Conservation (phyloP, 2,113 vertebrate genomes). For the Aldabrachelys gigantea region DNA sequence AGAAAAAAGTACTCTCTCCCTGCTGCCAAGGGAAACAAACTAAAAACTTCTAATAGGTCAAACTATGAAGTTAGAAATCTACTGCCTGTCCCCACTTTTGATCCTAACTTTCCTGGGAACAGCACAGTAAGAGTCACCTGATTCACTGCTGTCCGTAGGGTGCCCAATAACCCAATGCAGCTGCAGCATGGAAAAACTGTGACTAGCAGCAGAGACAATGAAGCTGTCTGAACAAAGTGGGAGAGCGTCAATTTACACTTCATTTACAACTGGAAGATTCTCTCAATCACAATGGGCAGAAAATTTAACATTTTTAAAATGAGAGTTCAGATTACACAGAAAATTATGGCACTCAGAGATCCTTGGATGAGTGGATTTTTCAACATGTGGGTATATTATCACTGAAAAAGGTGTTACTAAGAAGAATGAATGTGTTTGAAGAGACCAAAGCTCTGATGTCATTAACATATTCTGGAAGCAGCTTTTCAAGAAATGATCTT, state of each 20-base stretch:
- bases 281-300: neutral
- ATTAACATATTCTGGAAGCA: constrained; percentile 20
- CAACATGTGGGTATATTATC: neutral
- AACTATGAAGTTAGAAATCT: neutral
- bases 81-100: neutral
- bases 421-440: neutral
- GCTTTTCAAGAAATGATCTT: constrained; percentile 39
- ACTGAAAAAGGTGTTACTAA: fast-evolving
- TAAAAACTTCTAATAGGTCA: neutral
- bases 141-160: too few relatives aligned
- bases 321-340: neutral
- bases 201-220: fast-evolving
- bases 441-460: neutral
- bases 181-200: neutral
- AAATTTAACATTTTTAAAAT: neutral
- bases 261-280: neutral
- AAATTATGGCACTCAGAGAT: neutral
- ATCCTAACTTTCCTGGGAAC: neutral
- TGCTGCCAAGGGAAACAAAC: constrained; percentile 29
- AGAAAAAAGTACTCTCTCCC: neutral
- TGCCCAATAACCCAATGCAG: fast-evolving
- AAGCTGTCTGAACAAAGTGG: neutral
- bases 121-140: fast-evolving
- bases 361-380: neutral
- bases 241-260: neutral